Conservation (phyloP, 2,888 invertebrate species). For the Eubasilissa splendida region DNA sequence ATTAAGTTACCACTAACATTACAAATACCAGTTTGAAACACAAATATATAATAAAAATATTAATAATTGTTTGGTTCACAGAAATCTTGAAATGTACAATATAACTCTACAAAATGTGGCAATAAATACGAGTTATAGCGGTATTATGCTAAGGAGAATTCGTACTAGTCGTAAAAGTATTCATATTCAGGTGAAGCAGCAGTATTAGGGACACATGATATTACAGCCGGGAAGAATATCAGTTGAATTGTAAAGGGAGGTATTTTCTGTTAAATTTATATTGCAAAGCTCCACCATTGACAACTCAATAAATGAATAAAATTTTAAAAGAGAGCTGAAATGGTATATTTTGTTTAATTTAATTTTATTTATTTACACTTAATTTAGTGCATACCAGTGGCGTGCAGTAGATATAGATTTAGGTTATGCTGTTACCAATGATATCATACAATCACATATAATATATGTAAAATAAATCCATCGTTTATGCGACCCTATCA, state of each 20-base stretch:
- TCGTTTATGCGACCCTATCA: no score
- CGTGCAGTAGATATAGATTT: no score
- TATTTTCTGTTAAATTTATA: no score
- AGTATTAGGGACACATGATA: constrained; percentile 12
- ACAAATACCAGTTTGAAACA: constrained; percentile 3
- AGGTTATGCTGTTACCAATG: no score
- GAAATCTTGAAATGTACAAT: constrained; percentile 23
- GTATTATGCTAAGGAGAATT: constrained; percentile 30
- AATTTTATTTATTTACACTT: no score
- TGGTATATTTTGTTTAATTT: no score
- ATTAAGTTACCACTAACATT: not conserved
- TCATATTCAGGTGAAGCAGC: constrained; percentile 35
- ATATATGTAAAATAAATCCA: no score
- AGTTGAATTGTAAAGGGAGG: not conserved
- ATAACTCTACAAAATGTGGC: constrained; percentile 7
- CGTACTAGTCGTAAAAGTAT: constrained; percentile 40
- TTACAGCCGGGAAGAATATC: not conserved
- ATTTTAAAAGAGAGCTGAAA: not conserved
- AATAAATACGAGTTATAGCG: constrained; percentile 41
- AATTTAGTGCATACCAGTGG: no score
- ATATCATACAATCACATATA: no score
- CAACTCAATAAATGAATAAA: constrained; percentile 6
- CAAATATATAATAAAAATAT: not conserved
- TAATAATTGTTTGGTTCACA: not conserved
- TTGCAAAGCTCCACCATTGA: no score